A percentile compares a stretch with the other conserved stretches of the same genome.
Conservation (phyloP, 2,888 invertebrate species). For the Patella caerulea region DNA sequence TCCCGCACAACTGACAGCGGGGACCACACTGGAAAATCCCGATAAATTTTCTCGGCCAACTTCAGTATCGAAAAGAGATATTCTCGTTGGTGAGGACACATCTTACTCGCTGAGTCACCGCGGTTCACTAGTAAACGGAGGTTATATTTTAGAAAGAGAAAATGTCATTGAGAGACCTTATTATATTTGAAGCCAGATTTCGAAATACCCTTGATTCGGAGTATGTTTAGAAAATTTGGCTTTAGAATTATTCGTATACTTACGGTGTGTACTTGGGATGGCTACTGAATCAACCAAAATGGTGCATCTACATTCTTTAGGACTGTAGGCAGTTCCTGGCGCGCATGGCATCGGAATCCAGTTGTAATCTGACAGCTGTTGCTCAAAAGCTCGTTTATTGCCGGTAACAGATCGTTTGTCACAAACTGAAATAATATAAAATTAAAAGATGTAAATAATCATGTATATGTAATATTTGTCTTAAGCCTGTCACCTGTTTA, state of each 20-base stretch:
- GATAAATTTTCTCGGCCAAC: not conserved
- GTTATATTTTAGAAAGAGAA: too few relatives aligned
- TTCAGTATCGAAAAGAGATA: not conserved
- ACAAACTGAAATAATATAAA: slow-evolving; percentile 28
- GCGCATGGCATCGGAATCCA: slow-evolving; percentile 50
- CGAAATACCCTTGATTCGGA: not conserved
- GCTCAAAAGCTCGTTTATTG: slow-evolving; percentile 38
- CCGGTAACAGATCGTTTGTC: slow-evolving; percentile 41
- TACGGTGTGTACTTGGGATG: too few relatives aligned
- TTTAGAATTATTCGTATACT: too few relatives aligned
- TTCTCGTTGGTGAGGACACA: too few relatives aligned
- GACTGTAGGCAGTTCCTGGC: slow-evolving; percentile 46
- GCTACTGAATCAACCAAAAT: slow-evolving; percentile 4
- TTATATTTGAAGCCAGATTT: too few relatives aligned
- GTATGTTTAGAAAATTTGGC: too few relatives aligned
- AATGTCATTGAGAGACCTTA: too few relatives aligned
- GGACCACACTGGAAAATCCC: not conserved
- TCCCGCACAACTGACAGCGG: not conserved
- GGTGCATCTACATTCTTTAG: slow-evolving; percentile 45
- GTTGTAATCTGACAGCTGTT: slow-evolving; percentile 43
- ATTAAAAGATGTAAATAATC: too few relatives aligned
- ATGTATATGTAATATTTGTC: too few relatives aligned
- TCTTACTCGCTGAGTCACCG: too few relatives aligned
- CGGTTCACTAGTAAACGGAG: too few relatives aligned
- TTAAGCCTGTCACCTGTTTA: too few relatives aligned